phyloP scores from a whole-genome alignment of 2,113 vertebrate species.

The Struthio camelus region DNA sequence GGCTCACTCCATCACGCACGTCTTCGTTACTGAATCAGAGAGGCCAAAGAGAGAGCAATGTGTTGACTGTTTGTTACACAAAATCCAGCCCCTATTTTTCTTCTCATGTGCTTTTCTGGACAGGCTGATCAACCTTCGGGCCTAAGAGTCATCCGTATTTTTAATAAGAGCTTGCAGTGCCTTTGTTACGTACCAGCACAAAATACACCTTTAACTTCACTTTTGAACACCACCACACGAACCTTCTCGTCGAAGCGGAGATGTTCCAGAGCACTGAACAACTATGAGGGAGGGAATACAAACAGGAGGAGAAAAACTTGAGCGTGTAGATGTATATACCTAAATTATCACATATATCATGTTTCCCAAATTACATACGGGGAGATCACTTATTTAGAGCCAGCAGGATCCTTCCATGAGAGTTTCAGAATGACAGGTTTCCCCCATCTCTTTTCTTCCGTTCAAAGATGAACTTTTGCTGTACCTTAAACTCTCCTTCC shows the following conservation, averaged over 20 bases:
- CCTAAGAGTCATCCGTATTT: background rate
- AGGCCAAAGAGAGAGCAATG: background rate
- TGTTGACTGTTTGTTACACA: background rate
- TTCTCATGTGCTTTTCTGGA: background rate
- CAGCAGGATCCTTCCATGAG: background rate
- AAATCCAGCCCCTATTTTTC: background rate
- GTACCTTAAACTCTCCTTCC: background rate
- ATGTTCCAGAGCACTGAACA: conserved; percentile 80
- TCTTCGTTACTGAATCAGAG: background rate
- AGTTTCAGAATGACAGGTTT: background rate
- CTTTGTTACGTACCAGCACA: conserved; percentile 85
- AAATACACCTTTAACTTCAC: conserved; percentile 89
- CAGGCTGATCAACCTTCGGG: background rate
- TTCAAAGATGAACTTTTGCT: background rate
- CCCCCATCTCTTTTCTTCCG: background rate
- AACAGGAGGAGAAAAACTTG: background rate
- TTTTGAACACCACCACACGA: conserved; percentile 88
- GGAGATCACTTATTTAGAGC: background rate
- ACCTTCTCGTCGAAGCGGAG: conserved; percentile 79
- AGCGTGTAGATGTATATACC: background rate
- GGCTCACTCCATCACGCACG: background rate
- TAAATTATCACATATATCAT: background rate
- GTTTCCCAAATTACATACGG: no score
- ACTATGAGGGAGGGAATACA: conserved; percentile 68
- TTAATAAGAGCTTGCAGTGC: background rate